Percentiles rank a stretch among this genome's conserved stretches.
Conservation (phyloP, 1,140 invertebrate species). For the Caenorhabditis inopinata region DNA sequence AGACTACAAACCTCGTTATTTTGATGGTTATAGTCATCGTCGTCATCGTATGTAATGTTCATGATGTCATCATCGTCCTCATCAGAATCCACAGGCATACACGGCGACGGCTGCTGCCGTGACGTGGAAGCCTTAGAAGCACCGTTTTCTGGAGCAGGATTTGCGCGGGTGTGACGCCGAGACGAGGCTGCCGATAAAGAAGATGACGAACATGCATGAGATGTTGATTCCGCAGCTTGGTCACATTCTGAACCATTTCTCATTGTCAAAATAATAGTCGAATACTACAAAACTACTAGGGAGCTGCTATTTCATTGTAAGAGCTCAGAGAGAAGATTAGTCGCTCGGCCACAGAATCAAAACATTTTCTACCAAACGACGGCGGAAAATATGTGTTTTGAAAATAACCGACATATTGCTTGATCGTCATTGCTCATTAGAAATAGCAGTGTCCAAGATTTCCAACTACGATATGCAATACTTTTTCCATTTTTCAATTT, state of each 20-base stretch:
- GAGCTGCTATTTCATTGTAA: too few species aligned
- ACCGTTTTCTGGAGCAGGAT: not conserved
- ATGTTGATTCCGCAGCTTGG: not conserved
- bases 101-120: too few species aligned
- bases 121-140: not conserved
- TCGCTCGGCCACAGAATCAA: not conserved
- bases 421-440: slow-evolving; percentile 15
- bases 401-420: not conserved
- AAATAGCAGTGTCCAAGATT: too few species aligned
- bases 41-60: not conserved
- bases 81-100: not conserved
- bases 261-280: too few species aligned
- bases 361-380: not conserved
- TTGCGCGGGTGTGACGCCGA: not conserved
- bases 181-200: not conserved
- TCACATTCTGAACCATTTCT: not conserved
- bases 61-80: not conserved
- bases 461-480: too few species aligned
- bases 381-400: not conserved
- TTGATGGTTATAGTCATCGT: not conserved
- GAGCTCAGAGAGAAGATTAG: slow-evolving; percentile 25
- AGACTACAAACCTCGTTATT: not conserved
- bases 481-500: too few species aligned
- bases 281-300: too few species aligned
- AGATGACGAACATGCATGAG: not conserved